Evolutionary conservation across 2,797 vertebrate genomes (phyloP).

Genomic region (Bothrops alternatus): DNA sequence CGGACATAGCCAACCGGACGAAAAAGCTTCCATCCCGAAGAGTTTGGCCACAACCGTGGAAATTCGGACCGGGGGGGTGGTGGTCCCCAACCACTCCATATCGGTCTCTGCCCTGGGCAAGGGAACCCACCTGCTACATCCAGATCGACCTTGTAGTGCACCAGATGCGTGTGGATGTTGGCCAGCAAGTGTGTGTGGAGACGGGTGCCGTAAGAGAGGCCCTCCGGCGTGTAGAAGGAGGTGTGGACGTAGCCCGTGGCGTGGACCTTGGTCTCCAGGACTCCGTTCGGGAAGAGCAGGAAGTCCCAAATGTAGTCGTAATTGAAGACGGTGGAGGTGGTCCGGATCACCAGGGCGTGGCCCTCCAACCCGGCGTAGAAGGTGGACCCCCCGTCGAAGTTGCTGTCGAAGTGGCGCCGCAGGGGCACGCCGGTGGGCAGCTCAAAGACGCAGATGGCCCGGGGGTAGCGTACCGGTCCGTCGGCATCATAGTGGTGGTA

Average conservation of each 20-base stretch:
- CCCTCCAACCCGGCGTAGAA: slow-evolving; percentile 87
- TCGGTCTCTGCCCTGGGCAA: rapidly evolving
- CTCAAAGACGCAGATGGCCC: slow-evolving; percentile 89
- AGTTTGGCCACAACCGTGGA: not conserved
- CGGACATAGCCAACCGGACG: not conserved
- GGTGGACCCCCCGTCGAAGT: slow-evolving; percentile 81
- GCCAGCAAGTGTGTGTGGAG: slow-evolving; percentile 84
- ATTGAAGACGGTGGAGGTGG: slow-evolving; percentile 92
- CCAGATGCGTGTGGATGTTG: slow-evolving; percentile 92
- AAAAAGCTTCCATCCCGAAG: not conserved
- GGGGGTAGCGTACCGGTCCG: slow-evolving; percentile 74
- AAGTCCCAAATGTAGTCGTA: slow-evolving; percentile 98
- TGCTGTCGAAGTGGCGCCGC: slow-evolving; percentile 85
- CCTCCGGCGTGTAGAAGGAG: slow-evolving; percentile 86
- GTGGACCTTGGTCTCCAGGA: slow-evolving; percentile 86
- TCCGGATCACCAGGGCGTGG: slow-evolving; percentile 83
- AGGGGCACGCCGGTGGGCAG: slow-evolving; percentile 84
- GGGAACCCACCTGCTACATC: slow-evolving; percentile 85
- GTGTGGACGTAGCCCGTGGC: slow-evolving; percentile 90
- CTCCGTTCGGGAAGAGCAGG: slow-evolving; percentile 87
- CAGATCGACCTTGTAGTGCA: slow-evolving; percentile 92
- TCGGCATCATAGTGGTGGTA: slow-evolving; percentile 83
- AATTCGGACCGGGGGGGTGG: no score
- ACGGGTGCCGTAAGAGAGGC: slow-evolving; percentile 79
- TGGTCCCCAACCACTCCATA: not conserved